Evolutionary conservation across 2,888 invertebrate species (phyloP), one percentile per base, ranked within the genome.

Genomic region (Busseola fusca): DNA sequence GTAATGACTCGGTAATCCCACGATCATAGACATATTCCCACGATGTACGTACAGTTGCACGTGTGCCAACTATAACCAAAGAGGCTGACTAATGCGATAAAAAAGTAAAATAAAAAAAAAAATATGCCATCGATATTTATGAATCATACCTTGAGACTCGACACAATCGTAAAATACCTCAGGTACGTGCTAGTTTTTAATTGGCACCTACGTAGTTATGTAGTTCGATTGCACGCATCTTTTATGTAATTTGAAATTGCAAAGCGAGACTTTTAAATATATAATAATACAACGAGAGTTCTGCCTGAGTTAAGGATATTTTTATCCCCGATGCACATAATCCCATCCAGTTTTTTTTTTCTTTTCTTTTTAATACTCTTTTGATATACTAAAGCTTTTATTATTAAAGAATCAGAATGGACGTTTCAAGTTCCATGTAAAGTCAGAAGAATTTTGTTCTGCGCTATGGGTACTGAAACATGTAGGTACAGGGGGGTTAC

Each of bases 141-240:
- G 57, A 67, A 58, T 74, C 72, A 62, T 62, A 54, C 56, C 42
- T 42, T 52, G n/a, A n/a, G n/a, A 56, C 54, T 42, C 60, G 64
- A 14, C 42, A 50, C n/a, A 52, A 42, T 60, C 60, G 25, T 66
- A 64, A 76, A 76, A 62, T 64, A 59, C 27, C 25, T 45, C n/a
- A 70, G 5, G 37, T 37, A 76, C 71, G 64, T 64, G 59, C 30
- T 64, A 45, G 45, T 48, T 60, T 60, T 71, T 65, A 76, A 76
- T 76, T 76, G 60, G 37, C 34, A 45, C 34, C 18, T 45, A 37
- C 27, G 16, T 10, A 27, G 27, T 18, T 52, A 21, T 27, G 56
- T 25, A 60, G 37, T 48, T 62, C n/a, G 14, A 75, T 57, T 45
- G 25, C 50, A 52, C 16, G 21, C 69, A 69, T 76, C 25, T 63